These are phyloP conservation scores for Hydrotaea diabolus DNA, from an alignment of 2,888 invertebrate species.

Conservation along the genomic window DNA sequence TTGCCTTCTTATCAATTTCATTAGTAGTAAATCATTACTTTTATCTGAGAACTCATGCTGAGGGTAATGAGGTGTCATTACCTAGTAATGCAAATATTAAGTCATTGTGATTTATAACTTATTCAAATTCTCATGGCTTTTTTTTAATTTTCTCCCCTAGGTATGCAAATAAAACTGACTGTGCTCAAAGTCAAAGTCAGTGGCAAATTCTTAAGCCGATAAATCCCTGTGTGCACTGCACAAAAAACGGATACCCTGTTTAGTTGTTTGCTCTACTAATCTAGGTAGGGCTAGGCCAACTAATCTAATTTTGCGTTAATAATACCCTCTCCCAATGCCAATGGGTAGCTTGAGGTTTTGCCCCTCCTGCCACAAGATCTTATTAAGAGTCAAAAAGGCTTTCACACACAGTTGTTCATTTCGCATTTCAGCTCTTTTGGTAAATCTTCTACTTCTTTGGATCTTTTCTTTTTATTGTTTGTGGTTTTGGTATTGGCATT, in stretches of 20 bases:
- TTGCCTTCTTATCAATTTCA: too few species aligned
- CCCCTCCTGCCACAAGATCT: conserved; percentile 26
- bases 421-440: conserved; percentile 5
- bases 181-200: conserved; percentile 57
- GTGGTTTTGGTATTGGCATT: neutral
- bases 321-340: conserved; percentile 68
- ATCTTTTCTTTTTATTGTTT: conserved; percentile 20
- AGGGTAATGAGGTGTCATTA: too few species aligned
- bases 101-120: too few species aligned
- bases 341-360: conserved; percentile 58
- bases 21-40: too few species aligned
- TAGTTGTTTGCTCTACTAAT: conserved; percentile 11
- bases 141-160: too few species aligned
- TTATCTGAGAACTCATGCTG: too few species aligned
- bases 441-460: neutral
- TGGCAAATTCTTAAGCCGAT: conserved; percentile 37
- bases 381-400: conserved; percentile 76
- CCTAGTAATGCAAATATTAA: too few species aligned
- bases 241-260: neutral
- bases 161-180: neutral
- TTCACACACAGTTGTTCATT: conserved; percentile 75
- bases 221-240: conserved; percentile 31
- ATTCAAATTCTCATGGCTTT: too few species aligned
- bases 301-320: conserved; percentile 80
- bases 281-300: conserved; percentile 35